Conservation (phyloP, 2,888 invertebrate genomes). For the Mythimna pallens region DNA sequence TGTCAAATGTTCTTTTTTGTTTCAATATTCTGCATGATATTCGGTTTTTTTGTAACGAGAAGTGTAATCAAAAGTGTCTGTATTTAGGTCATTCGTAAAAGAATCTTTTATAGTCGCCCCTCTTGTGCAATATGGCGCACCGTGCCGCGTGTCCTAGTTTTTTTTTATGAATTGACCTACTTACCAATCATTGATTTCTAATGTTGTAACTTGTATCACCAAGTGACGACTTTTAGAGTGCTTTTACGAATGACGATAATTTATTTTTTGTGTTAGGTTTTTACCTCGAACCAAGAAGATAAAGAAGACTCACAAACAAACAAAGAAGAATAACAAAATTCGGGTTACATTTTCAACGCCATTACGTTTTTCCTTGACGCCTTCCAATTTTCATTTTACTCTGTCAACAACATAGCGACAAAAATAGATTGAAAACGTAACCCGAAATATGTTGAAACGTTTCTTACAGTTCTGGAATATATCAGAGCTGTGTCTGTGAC, state of each 20-base stretch:
- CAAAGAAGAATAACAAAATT: constrained; percentile 34
- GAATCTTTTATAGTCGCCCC: constrained; percentile 21
- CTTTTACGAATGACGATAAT: constrained; percentile 31
- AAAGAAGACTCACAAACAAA: not conserved
- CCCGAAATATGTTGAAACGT: constrained; percentile 46
- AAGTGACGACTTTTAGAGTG: constrained; percentile 10
- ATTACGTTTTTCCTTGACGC: constrained; percentile 8
- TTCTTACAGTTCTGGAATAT: constrained; percentile 56
- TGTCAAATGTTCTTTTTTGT: not conserved
- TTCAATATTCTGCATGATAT: not conserved
- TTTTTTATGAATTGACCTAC: constrained; percentile 47
- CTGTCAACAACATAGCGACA: constrained; percentile 17
- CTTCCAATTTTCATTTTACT: constrained; percentile 16
- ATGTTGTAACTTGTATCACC: constrained; percentile 22
- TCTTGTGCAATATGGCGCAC: constrained; percentile 18
- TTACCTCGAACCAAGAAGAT: not conserved
- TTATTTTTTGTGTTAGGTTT: not conserved
- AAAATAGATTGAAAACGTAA: constrained; percentile 49
- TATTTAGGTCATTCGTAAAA: constrained; percentile 43
- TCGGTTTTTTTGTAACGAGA: constrained; percentile 5
- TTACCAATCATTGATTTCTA: constrained; percentile 51
- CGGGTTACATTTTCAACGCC: constrained; percentile 12
- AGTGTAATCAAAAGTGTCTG: constrained; percentile 28
- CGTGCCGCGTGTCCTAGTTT: constrained; percentile 35
- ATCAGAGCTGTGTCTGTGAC: constrained; percentile 61